Evolutionary conservation across 2,113 vertebrate species (phyloP), one percentile per base, ranked within the genome.

Genomic region (Cyanoderma ruficeps): DNA sequence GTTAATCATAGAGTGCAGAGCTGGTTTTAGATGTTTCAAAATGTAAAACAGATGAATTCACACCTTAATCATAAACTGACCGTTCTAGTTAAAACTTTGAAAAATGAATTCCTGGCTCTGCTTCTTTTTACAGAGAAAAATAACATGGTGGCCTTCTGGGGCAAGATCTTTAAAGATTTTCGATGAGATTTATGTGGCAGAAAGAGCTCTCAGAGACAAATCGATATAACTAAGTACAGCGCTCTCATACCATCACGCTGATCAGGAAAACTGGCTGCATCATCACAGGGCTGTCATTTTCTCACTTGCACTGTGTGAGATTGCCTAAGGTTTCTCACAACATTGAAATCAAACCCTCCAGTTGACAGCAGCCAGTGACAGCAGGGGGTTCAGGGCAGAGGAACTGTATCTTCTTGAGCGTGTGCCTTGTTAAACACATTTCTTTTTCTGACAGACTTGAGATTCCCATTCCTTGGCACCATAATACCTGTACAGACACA

Each of bases 151-250:
- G 94, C 96, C 97, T 98, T 97, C 92, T 97, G 96, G 93, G 97
- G 96, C 87, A 96, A 89, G 74, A 89, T 94, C 86, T 94, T 98
- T 96, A 97, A 97, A 97, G 97, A 97, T 97, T 97, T 97, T 97
- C 90, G 1, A 93, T 96, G 93, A 98, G 97, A 98, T 98, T 97
- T 97, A 98, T 98, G 96, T 92, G 95, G 86, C 97, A 97, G 93
- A 96, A 97, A 95, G 97, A 75, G 59, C 97, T 97, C 96, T 97
- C 96, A 94, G 96, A 98, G 97, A 95, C 97, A 97, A 98, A 98
- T 98, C 97, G 42, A 98, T 98, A 94, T 90, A 97, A 98, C 96
- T 97, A 97, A 97, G 97, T 94, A 95, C 85, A 94, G 94, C 5
- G 4, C 85, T 94, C 96, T 96, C 93, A 93, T 96, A 96, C 95